Evolutionary conservation across 2,113 vertebrate genomes (phyloP), one percentile per base, ranked within the genome.

Genomic region (Brachypteracias leptosomus): DNA sequence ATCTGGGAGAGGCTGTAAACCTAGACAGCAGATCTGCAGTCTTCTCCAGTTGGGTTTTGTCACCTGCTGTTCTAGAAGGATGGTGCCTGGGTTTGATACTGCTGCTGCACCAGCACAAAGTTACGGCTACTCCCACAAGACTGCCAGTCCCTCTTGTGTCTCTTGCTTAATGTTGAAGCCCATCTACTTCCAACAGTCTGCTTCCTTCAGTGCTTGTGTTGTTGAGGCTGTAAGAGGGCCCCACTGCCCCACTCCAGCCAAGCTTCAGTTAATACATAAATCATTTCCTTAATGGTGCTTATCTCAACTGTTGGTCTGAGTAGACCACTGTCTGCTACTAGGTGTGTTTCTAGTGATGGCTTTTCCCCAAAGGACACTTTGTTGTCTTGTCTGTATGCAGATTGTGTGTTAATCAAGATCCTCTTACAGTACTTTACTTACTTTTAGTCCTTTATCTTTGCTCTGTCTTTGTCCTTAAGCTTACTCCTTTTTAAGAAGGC

Each of bases 401-500:
- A 57, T 0, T 79, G 55, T 82, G 18, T 62, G 83, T 85, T 91
- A 77, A 85, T 89, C 54, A 66, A 76, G 81, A 91, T 93, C 67
- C 20, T 92, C 65, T 88, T 93, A 63, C 7, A 68, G 61, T 67
- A 51, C 51, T 65, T 49, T 46, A 44, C 38, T 72, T 86, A 28
- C 28, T 89, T 62, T 54, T 81, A 84, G 82, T 57, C 7, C 25
- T 86, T 55, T 85, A 2, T 75, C 78, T 85, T 91, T 46, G 26
- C 44, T 78, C 75, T 90, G 2, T 83, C 70, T 85, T 95, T 95
- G 63, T 91, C 70, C 51, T 80, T 91, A 83, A 88, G 66, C 72
- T 90, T 77, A 49, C n/a, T 86, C 5, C n/a, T 87, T 92, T 84
- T 62, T 49, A 71, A 86, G 61, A 83, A 84, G 52, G 26, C 68